Base-by-base conservation (phyloP, 2,113 vertebrate species). In the Pimephales promelas region DNA sequence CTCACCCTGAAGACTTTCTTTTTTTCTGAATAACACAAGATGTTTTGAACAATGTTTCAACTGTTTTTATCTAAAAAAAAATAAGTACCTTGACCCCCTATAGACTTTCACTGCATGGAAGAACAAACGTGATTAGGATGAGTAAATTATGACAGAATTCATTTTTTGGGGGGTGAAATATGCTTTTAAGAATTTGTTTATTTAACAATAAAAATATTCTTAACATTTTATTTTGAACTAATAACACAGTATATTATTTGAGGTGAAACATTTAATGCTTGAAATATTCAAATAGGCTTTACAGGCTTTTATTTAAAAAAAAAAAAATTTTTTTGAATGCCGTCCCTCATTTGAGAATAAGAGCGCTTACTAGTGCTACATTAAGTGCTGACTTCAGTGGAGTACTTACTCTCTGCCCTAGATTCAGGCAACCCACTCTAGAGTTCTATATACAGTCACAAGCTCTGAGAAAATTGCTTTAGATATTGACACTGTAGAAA, bases 331-430 rank as follows among this genome's bases (percentile, higher is more conserved):
- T 74, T 74, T 83, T 75, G 61, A 75, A 40, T 74, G 43, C 22
- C 49, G 57, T 54, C 34, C 57, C 26, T 73, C 45, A 84, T 75
- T 79, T 56, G 26, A 79, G 79, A 84, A 73, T 62, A 49, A 34
- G 57, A 62, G 26, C 40, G 54, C 62, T 45, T 70, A 71, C 52
- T 71, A 47, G 75, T 47, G 64, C 76, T 59, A 84, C 61, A 78
- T 84, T 78, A 78, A 59, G 56, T 79, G 57, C 83, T 84, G 83
- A 70, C 49, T 78, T 68, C 34, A 57, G 73, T 84, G 74, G 49
- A 84, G 64, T 77, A 45, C 62, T 70, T 56, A 84, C 49, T 45
- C 47, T 84, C 83, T 79, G 83, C 64, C 75, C 64, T 71, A 84
- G 83, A 84, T 70, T 84, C 52, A 79, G 22, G 77, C 52, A 45